Conservation (phyloP, 1,140 invertebrate species). For the Agrilus planipennis region DNA sequence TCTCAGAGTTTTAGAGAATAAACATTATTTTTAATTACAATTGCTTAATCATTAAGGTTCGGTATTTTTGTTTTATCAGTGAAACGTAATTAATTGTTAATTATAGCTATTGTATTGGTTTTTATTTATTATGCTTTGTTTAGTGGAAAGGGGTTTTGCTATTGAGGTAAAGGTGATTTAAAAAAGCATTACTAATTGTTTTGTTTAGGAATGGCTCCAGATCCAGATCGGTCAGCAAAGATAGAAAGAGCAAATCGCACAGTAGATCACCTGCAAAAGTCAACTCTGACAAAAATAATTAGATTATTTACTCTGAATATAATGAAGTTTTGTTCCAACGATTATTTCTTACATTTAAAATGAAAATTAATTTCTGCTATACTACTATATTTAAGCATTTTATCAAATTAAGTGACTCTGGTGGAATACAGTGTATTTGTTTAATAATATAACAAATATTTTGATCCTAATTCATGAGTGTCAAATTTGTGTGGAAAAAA, state of each 20-base stretch:
- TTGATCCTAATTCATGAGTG: slow-evolving; percentile 1
- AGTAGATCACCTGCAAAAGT: slow-evolving; percentile 8
- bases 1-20: too few species aligned
- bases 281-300: slow-evolving; percentile 3
- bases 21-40: too few species aligned
- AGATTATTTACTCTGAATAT: neutral
- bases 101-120: too few species aligned
- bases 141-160: too few species aligned
- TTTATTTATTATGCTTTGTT: too few species aligned
- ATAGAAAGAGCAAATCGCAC: slow-evolving; percentile 7
- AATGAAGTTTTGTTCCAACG: neutral
- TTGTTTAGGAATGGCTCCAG: slow-evolving; percentile 3
- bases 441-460: slow-evolving; percentile 1
- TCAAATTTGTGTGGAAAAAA: neutral
- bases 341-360: neutral
- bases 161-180: neutral
- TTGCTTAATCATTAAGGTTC: too few species aligned
- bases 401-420: neutral
- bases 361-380: slow-evolving; percentile 6
- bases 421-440: slow-evolving; percentile 1
- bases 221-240: slow-evolving; percentile 9
- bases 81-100: too few species aligned
- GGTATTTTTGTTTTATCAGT: too few species aligned
- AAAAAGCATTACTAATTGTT: neutral
- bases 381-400: neutral